These are phyloP conservation scores for Anthrax anthrax DNA, from an alignment of 2,888 invertebrate genomes.

Conservation along the genomic window DNA sequence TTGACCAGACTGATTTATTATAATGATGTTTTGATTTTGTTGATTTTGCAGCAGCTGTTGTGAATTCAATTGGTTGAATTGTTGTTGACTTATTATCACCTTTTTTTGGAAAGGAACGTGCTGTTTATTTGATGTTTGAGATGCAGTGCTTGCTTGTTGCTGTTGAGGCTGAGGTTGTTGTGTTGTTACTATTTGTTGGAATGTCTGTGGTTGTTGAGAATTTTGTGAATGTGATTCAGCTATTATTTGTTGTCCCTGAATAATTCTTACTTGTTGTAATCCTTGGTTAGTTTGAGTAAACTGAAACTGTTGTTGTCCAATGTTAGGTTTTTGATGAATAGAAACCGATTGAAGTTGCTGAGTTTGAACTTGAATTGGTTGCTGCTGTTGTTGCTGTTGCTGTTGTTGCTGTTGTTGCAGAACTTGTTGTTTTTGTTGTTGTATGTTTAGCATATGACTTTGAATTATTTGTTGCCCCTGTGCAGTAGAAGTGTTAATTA, in stretches of 20 bases:
- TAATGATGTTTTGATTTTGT: constrained; percentile 33
- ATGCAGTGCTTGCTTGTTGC: constrained; percentile 19
- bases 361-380: constrained; percentile 9
- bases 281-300: constrained; percentile 1
- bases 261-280: constrained; percentile 15
- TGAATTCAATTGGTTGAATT: constrained; percentile 46
- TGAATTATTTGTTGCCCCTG: constrained; percentile 35
- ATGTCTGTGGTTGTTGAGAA: constrained; percentile 10
- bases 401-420: constrained; percentile 22
- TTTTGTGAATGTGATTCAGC: constrained; percentile 14
- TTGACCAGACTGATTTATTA: constrained; percentile 28
- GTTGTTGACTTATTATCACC: constrained; percentile 43
- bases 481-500: constrained; percentile 31
- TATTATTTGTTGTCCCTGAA: constrained; percentile 18
- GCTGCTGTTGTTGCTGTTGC: constrained; percentile 23
- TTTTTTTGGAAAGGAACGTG: constrained; percentile 17
- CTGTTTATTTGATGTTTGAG: constrained; percentile 15
- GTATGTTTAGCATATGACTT: constrained; percentile 30
- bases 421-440: constrained; percentile 22
- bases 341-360: constrained; percentile 12
- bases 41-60: constrained; percentile 39
- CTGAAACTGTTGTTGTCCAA: constrained; percentile 18
- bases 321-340: constrained; percentile 9
- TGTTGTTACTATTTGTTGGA: constrained; percentile 11
- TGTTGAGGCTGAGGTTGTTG: constrained; percentile 14